These are phyloP conservation scores for Caiman crocodilus DNA, from an alignment of 2,797 vertebrate genomes.

Conservation along the genomic window DNA sequence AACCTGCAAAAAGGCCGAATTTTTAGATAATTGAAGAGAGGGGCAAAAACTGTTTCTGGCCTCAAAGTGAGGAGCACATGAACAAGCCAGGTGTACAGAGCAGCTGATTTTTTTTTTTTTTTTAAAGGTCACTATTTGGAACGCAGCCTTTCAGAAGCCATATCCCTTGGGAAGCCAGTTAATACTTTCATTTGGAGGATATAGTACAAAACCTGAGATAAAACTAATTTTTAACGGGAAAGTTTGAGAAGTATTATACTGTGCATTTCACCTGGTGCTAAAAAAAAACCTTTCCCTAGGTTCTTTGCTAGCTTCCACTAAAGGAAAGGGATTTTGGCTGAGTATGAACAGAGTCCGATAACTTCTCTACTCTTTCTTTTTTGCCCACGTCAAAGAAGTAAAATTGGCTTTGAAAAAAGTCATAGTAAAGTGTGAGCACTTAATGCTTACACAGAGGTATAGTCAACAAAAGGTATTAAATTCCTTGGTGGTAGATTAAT, in stretches of 20 bases:
- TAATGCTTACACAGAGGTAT: background rate
- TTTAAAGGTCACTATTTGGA: background rate
- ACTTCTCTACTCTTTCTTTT: slow-evolving; percentile 15
- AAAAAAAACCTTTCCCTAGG: background rate
- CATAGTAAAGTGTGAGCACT: background rate
- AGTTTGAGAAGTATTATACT: background rate
- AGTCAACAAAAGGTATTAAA: background rate
- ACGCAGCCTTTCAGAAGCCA: background rate
- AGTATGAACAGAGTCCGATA: background rate
- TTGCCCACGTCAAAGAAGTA: slow-evolving; percentile 3
- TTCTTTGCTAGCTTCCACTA: background rate
- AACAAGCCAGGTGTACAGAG: background rate
- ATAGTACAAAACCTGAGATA: background rate
- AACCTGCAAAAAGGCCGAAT: background rate
- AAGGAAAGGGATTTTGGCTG: background rate
- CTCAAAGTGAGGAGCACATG: background rate
- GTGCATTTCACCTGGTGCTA: background rate
- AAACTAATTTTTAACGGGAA: background rate
- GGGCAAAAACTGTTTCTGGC: background rate
- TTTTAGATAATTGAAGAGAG: background rate
- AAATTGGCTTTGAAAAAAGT: background rate
- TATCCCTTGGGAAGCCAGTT: background rate
- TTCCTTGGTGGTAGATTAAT: slow-evolving; percentile 13
- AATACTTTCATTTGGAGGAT: background rate
- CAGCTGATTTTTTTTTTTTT: background rate